Conservation (phyloP, 2,888 invertebrate species). For the Dasypolia templi region DNA sequence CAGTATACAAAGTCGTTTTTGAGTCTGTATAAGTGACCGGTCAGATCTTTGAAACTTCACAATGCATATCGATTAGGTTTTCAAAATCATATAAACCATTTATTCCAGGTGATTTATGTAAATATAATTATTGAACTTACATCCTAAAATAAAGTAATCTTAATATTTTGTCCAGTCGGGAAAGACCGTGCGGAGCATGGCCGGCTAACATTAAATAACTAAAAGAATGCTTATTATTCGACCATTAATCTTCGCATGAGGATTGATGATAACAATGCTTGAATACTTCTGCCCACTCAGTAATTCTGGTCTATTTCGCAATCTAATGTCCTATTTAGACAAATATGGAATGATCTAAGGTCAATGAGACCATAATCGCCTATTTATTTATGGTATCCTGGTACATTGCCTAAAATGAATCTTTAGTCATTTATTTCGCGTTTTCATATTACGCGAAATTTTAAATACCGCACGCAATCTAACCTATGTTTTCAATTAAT, state of each 20-base stretch:
- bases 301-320: constrained; percentile 4
- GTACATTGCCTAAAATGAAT: background rate
- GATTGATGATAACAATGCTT: background rate
- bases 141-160: background rate
- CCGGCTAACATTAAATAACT: background rate
- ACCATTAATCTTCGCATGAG: background rate
- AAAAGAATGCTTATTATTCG: background rate
- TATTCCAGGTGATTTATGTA: background rate
- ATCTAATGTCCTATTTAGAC: background rate
- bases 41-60: background rate
- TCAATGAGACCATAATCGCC: constrained; percentile 4
- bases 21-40: background rate
- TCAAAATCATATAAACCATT: background rate
- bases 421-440: rapidly evolving
- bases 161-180: background rate
- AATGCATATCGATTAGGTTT: background rate
- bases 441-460: background rate
- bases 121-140: background rate
- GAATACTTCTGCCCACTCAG: constrained; percentile 16
- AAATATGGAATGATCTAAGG: constrained; percentile 13
- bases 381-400: constrained; percentile 10
- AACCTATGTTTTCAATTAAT: background rate
- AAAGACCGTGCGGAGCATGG: background rate
- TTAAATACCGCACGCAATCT: background rate
- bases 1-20: background rate